Percentiles rank a stretch among this genome's conserved stretches.
Conservation (phyloP, 2,113 vertebrate genomes). For the Kobus ellipsiprymnus region DNA sequence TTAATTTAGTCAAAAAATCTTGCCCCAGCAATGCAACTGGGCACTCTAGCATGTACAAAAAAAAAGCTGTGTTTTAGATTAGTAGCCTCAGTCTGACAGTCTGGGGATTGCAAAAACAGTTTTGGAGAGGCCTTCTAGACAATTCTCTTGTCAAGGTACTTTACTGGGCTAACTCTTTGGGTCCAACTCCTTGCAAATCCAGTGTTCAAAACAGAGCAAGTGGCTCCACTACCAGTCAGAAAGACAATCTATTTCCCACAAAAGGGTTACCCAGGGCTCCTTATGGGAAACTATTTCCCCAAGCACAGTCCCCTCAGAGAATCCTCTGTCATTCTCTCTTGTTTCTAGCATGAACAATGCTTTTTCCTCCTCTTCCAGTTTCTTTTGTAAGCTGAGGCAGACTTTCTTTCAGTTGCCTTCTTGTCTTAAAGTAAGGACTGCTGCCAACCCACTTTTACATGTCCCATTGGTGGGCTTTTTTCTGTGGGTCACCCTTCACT, state of each 20-base stretch:
- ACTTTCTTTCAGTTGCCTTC: not conserved
- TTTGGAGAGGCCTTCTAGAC: not conserved
- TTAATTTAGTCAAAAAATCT: too few species aligned
- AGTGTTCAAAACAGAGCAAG: not conserved
- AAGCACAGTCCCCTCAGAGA: not conserved
- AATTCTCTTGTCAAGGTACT: not conserved
- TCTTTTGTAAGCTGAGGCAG: not conserved
- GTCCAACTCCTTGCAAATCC: not conserved
- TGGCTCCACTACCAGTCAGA: not conserved
- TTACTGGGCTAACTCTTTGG: not conserved
- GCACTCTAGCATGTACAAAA: not conserved
- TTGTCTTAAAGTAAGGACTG: not conserved
- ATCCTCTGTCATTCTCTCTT: too few species aligned
- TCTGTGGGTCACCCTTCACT: not conserved
- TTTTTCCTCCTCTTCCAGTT: not conserved
- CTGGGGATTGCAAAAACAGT: not conserved
- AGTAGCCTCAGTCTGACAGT: not conserved
- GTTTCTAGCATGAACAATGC: not conserved
- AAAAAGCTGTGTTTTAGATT: not conserved
- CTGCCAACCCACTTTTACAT: not conserved
- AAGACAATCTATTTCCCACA: not conserved
- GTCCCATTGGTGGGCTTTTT: not conserved
- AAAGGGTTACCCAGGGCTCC: not conserved
- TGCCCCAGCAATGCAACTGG: too few species aligned
- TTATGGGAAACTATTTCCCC: not conserved